A percentile compares a stretch with the other conserved stretches of the same genome.
Evolutionary conservation across 2,888 invertebrate genomes (phyloP).

Genomic region (Tachystola acroxantha): DNA sequence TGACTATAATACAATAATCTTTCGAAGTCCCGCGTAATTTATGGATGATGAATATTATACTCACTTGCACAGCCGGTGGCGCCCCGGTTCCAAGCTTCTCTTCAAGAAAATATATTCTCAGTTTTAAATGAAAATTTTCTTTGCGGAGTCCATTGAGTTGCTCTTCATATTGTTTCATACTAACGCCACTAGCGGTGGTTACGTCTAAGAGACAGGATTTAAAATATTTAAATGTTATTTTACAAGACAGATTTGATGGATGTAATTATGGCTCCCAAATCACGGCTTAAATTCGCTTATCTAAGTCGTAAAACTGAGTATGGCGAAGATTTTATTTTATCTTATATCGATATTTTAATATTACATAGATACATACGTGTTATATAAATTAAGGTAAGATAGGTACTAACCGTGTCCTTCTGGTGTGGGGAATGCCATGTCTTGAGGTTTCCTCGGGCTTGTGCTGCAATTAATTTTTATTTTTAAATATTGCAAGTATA

Average conservation of each 20-base stretch:
- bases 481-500: constrained; percentile 1
- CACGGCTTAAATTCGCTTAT: too few species aligned
- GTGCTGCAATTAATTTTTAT: constrained; percentile 72
- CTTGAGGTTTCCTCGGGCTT: constrained; percentile 83
- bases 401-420: constrained; percentile 68
- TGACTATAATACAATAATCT: too few species aligned
- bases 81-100: constrained; percentile 86
- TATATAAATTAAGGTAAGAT: too few species aligned
- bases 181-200: constrained; percentile 78
- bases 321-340: too few species aligned
- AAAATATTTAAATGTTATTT: neutral
- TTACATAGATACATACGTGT: too few species aligned
- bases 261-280: too few species aligned
- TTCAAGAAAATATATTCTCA: constrained; percentile 94
- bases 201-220: constrained; percentile 42
- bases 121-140: constrained; percentile 95
- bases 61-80: constrained; percentile 81
- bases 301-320: too few species aligned
- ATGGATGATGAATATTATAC: constrained; percentile 44
- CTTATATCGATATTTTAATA: too few species aligned
- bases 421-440: constrained; percentile 76
- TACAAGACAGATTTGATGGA: neutral
- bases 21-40: too few species aligned
- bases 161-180: constrained; percentile 94
- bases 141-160: constrained; percentile 89